phyloP scores from a whole-genome alignment of 2,797 vertebrate genomes.

The Silurus aristotelis region DNA sequence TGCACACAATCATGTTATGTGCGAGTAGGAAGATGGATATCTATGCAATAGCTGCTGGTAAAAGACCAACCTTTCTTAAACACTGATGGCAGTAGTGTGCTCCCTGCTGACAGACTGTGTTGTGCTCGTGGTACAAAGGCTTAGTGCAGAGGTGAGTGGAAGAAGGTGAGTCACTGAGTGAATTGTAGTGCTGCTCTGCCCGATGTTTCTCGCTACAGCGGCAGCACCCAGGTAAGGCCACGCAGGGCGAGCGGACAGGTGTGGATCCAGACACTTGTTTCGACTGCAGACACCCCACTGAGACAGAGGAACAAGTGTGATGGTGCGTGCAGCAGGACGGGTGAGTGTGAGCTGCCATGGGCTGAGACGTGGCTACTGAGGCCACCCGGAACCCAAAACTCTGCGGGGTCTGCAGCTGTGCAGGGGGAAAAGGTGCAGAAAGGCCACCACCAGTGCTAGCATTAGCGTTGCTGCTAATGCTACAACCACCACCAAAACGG shows the following conservation, averaged over 20 bases:
- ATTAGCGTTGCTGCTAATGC: slow-evolving; percentile 49
- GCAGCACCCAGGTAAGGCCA: slow-evolving; percentile 55
- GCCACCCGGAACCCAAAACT: slow-evolving; percentile 62
- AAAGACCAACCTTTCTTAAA: slow-evolving; percentile 89
- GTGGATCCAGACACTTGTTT: slow-evolving; percentile 29
- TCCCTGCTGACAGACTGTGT: slow-evolving; percentile 83
- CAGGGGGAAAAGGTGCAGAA: slow-evolving; percentile 66
- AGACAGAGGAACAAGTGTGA: slow-evolving; percentile 69
- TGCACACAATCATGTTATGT: background rate
- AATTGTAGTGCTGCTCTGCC: slow-evolving; percentile 63
- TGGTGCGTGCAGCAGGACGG: slow-evolving; percentile 79
- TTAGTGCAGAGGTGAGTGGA: slow-evolving; percentile 85
- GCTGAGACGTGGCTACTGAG: slow-evolving; percentile 73
- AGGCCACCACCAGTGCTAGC: slow-evolving; percentile 58
- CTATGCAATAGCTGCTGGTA: no score
- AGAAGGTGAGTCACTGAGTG: slow-evolving; percentile 64
- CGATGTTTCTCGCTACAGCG: slow-evolving; percentile 57
- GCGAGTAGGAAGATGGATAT: background rate
- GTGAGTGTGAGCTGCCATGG: slow-evolving; percentile 70
- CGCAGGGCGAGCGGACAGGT: slow-evolving; percentile 62
- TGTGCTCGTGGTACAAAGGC: slow-evolving; percentile 86
- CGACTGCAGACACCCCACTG: slow-evolving; percentile 62
- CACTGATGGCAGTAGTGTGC: slow-evolving; percentile 90
- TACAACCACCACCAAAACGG: slow-evolving; percentile 64
- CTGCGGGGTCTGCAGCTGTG: slow-evolving; percentile 44